Conservation (phyloP, 1,140 invertebrate genomes). For the Apocrypta bakeri region DNA sequence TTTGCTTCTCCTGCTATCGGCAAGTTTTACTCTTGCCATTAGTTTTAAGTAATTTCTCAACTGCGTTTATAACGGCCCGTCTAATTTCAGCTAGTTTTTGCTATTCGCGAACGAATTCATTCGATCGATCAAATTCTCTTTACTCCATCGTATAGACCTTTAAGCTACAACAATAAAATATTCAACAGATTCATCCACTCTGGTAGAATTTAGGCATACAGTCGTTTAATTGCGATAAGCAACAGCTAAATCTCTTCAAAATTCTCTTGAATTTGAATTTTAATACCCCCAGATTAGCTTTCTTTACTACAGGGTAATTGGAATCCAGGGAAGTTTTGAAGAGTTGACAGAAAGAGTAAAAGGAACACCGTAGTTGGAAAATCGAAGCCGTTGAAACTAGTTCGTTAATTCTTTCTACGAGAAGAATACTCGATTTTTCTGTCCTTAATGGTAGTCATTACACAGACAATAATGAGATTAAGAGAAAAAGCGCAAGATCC, state of each 20-base stretch:
- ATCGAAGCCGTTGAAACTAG: slow-evolving; percentile 56
- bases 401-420: slow-evolving; percentile 52
- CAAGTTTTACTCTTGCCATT: slow-evolving; percentile 15
- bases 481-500: slow-evolving; percentile 31
- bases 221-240: slow-evolving; percentile 5
- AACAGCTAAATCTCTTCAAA: background rate
- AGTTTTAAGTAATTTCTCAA: background rate
- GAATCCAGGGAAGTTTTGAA: slow-evolving; percentile 38
- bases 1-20: background rate
- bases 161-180: too few relatives aligned
- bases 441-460: slow-evolving; percentile 58
- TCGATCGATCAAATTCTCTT: background rate
- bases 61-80: background rate
- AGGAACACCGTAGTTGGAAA: background rate
- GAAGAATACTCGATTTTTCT: slow-evolving; percentile 55
- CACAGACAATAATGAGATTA: slow-evolving; percentile 36
- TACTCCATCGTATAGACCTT: too few relatives aligned
- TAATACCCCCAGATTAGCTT: slow-evolving; percentile 10
- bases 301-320: slow-evolving; percentile 34
- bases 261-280: slow-evolving; percentile 25
- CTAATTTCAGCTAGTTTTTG: background rate
- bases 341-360: background rate
- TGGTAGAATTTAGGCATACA: background rate
- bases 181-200: background rate
- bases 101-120: background rate